Conservation (phyloP, 2,888 invertebrate genomes). For the Drosophila sordidapex region DNA sequence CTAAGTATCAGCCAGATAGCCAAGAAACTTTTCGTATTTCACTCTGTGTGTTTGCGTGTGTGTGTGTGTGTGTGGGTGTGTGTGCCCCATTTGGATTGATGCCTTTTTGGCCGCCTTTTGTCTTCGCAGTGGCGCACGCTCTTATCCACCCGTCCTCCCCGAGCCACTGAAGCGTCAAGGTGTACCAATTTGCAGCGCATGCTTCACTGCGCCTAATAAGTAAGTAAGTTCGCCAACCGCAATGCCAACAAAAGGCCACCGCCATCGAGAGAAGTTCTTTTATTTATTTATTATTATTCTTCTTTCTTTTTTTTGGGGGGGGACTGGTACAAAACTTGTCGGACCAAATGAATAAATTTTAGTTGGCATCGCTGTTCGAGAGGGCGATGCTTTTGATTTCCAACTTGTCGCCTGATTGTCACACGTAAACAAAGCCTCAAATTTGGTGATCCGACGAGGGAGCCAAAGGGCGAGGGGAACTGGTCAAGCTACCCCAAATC, state of each 20-base stretch:
- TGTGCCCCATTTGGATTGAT: constrained; percentile 56
- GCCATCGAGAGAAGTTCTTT: constrained; percentile 38
- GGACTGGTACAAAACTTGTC: constrained; percentile 57
- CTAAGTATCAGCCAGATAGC: constrained; percentile 73
- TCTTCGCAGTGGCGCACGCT: constrained; percentile 33
- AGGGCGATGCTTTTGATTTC: constrained; percentile 66
- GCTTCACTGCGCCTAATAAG: constrained; percentile 80
- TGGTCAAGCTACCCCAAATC: constrained; percentile 35
- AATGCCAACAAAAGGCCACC: constrained; percentile 52
- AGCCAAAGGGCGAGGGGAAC: constrained; percentile 19
- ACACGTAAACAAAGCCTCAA: constrained; percentile 80
- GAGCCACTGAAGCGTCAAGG: constrained; percentile 83
- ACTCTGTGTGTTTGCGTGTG: background rate
- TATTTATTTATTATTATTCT: constrained; percentile 16
- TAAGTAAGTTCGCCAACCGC: constrained; percentile 63
- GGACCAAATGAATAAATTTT: constrained; percentile 75
- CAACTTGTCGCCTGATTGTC: constrained; percentile 79
- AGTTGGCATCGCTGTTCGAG: constrained; percentile 33
- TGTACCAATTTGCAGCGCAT: constrained; percentile 83
- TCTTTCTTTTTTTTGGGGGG: constrained; percentile 6
- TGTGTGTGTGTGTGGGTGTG: background rate
- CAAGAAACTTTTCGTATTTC: constrained; percentile 58
- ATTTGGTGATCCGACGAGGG: constrained; percentile 54
- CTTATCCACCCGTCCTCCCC: constrained; percentile 8
- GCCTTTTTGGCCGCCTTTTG: constrained; percentile 64